Conservation (phyloP, 2,113 vertebrate genomes). For the Eolophus roseicapilla region DNA sequence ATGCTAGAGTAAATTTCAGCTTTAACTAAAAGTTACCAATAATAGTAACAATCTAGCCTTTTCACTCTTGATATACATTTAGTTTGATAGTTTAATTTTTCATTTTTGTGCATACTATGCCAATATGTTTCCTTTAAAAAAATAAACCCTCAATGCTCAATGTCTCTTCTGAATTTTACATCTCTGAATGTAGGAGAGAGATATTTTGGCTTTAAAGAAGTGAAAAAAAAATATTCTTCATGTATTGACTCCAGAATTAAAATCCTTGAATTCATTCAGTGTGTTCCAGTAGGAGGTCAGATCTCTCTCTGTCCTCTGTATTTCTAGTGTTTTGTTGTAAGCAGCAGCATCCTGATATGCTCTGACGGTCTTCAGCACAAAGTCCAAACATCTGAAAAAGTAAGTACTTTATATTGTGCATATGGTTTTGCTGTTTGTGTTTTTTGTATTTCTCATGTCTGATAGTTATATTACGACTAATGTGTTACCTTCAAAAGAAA, state of each 20-base stretch:
- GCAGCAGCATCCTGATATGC: background rate
- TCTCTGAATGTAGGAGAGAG: accelerated
- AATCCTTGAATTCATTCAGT: background rate
- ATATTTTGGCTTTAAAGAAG: background rate
- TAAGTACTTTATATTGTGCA: background rate
- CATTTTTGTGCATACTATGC: background rate
- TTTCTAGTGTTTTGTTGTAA: background rate
- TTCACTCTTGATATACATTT: background rate
- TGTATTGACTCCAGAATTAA: background rate
- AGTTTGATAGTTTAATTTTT: background rate
- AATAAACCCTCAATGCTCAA: accelerated
- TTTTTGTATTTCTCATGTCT: background rate
- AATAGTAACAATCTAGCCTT: background rate
- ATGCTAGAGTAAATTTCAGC: background rate
- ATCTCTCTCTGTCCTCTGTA: background rate
- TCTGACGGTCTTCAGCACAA: background rate
- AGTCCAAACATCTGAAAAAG: background rate
- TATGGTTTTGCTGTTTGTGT: background rate
- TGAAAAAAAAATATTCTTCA: accelerated
- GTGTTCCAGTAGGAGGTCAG: background rate
- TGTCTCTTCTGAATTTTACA: background rate
- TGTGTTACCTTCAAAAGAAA: constrained; percentile 37
- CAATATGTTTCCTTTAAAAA: background rate
- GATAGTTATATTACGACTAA: constrained; percentile 18
- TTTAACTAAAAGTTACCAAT: background rate